A percentile compares a stretch with the other conserved stretches of the same genome.
phyloP scores from a whole-genome alignment of 2,888 invertebrate genomes.

The Minunthozetes semirufus region DNA sequence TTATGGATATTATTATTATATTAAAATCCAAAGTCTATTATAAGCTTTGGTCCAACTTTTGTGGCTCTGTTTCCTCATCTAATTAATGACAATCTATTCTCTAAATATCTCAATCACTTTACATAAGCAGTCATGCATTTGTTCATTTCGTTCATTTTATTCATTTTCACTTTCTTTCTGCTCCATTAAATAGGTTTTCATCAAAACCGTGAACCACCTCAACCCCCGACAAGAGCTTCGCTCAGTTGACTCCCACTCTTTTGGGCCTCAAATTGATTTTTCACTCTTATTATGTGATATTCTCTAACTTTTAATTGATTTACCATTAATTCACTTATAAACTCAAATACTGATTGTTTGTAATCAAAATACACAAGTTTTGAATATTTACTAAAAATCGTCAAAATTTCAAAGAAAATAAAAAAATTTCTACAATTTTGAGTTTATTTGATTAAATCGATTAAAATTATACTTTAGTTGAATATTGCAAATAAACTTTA shows the following conservation, averaged over 20 bases:
- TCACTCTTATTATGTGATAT: no score
- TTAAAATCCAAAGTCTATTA: slow-evolving; percentile 19
- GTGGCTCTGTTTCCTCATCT: slow-evolving; percentile 16
- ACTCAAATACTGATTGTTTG: no score
- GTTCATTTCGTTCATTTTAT: slow-evolving; percentile 18
- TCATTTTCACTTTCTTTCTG: slow-evolving; percentile 29
- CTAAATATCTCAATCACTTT: slow-evolving; percentile 24
- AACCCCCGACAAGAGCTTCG: neutral
- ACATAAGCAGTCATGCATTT: slow-evolving; percentile 13
- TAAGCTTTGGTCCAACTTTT: slow-evolving; percentile 10
- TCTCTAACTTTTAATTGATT: no score
- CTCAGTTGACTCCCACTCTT: neutral
- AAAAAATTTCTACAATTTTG: no score
- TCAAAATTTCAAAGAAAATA: no score
- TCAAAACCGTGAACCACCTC: neutral
- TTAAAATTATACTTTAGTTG: no score
- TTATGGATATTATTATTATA: slow-evolving; percentile 17
- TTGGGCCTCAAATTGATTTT: no score
- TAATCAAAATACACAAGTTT: no score
- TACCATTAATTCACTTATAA: no score
- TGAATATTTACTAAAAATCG: no score
- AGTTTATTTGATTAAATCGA: no score
- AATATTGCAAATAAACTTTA: no score
- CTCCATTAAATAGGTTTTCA: slow-evolving; percentile 25
- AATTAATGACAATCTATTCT: slow-evolving; percentile 24